Evolutionary conservation across 2,113 vertebrate genomes (phyloP).

Genomic region (Cyprinus carpio): DNA sequence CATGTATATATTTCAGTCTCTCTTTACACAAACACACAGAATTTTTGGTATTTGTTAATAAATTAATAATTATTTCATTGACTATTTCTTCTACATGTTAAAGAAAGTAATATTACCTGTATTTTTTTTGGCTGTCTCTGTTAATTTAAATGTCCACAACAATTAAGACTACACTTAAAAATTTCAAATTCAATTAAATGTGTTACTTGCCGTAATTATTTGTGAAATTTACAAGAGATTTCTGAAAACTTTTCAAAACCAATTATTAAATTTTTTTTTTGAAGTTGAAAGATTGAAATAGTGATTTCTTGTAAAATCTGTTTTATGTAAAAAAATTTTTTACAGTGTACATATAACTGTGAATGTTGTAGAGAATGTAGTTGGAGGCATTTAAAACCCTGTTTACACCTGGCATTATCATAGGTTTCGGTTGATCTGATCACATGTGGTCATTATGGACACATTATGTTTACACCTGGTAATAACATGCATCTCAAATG

Average conservation of each 20-base stretch:
- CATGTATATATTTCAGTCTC: not conserved
- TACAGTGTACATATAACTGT: too few relatives aligned
- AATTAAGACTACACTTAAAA: too few relatives aligned
- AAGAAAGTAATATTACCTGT: not conserved
- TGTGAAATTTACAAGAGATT: too few relatives aligned
- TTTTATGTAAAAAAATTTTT: too few relatives aligned
- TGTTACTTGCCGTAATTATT: too few relatives aligned
- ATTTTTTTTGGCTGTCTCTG: not conserved
- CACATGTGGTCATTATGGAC: conserved; percentile 6
- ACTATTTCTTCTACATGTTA: not conserved
- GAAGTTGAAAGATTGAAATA: too few relatives aligned
- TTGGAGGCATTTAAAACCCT: not conserved
- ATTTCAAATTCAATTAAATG: too few relatives aligned
- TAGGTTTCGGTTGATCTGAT: not conserved
- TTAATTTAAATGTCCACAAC: not conserved
- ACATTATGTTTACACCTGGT: conserved; percentile 7
- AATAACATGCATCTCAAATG: conserved; percentile 8
- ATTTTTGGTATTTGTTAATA: not conserved
- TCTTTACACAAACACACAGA: too few relatives aligned
- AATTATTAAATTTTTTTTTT: too few relatives aligned
- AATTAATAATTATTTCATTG: not conserved
- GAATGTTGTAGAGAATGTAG: not conserved
- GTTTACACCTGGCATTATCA: not conserved
- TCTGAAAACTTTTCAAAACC: too few relatives aligned
- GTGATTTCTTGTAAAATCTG: too few relatives aligned